Percentiles rank a stretch among this genome's conserved stretches.
phyloP scores from a whole-genome alignment of 2,888 invertebrate species.

The Microctonus brassicae region DNA sequence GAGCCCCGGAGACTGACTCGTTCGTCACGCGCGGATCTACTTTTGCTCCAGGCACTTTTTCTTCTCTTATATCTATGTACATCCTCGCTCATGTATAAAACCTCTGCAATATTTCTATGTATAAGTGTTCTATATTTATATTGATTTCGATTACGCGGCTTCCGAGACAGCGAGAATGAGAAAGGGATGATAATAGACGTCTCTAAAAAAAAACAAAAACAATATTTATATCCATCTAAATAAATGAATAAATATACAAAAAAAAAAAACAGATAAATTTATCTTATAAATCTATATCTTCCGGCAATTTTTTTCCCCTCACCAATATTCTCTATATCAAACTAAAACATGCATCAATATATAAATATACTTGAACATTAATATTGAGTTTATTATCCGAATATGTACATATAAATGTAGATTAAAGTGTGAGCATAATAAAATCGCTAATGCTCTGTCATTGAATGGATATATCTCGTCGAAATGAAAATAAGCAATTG shows the following conservation, averaged over 20 bases:
- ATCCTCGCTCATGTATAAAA: not conserved
- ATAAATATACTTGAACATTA: too few species aligned
- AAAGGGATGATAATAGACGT: conserved; percentile 31
- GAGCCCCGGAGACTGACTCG: conserved; percentile 67
- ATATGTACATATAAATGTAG: too few species aligned
- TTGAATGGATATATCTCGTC: conserved; percentile 40
- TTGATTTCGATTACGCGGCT: conserved; percentile 61
- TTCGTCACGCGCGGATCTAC: conserved; percentile 59
- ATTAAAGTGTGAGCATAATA: not conserved
- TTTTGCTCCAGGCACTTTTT: conserved; percentile 19
- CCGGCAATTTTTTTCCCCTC: too few species aligned
- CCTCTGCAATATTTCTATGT: not conserved
- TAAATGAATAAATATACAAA: not conserved
- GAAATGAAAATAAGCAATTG: conserved; percentile 67
- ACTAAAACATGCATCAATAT: too few species aligned
- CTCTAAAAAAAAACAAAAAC: conserved; percentile 9
- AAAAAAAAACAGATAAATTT: not conserved
- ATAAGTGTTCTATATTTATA: conserved; percentile 58
- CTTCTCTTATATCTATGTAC: too few species aligned
- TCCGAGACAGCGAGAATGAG: conserved; percentile 28
- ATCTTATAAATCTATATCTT: too few species aligned
- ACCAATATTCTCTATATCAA: too few species aligned
- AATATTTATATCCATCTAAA: not conserved
- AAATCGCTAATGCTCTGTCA: conserved; percentile 27
- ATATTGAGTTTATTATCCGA: not conserved